Evolutionary conservation across 2,888 invertebrate genomes (phyloP).

Genomic region (Drosophila formosana): DNA sequence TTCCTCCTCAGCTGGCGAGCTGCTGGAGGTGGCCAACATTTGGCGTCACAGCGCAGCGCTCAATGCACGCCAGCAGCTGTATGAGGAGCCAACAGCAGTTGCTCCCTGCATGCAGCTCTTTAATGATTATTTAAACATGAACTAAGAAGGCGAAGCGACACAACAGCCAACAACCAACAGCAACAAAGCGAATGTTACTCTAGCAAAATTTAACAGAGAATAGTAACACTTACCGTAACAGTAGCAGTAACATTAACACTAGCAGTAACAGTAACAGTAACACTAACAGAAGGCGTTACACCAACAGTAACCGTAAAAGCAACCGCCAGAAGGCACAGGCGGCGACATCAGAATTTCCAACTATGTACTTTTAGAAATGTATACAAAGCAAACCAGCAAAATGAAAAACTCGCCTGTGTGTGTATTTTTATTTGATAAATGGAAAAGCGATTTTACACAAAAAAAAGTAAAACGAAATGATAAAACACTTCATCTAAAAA

Average conservation of each 20-base stretch:
- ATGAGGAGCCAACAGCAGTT: constrained; percentile 59
- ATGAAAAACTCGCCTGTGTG: constrained; percentile 29
- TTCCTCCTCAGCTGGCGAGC: constrained; percentile 67
- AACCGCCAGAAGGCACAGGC: constrained; percentile 32
- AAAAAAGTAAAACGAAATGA: constrained; percentile 26
- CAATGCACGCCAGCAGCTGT: constrained; percentile 42
- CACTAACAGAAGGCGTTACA: constrained; percentile 23
- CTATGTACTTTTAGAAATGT: constrained; percentile 35
- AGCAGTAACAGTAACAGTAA: constrained; percentile 28
- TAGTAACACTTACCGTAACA: constrained; percentile 35
- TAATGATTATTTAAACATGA: constrained; percentile 88
- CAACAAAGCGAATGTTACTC: constrained; percentile 52
- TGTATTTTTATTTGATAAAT: constrained; percentile 35
- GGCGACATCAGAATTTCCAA: constrained; percentile 38
- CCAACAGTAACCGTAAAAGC: constrained; percentile 16
- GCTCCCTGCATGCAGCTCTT: constrained; percentile 87
- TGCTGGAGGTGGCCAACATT: constrained; percentile 67
- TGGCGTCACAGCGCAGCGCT: constrained; percentile 62
- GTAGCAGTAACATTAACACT: constrained; percentile 23
- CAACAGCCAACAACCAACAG: background rate
- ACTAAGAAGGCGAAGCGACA: constrained; percentile 83
- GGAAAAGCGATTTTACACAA: constrained; percentile 48
- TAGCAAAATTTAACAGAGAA: constrained; percentile 62
- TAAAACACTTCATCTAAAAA: constrained; percentile 31
- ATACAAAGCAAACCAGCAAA: constrained; percentile 19